Conservation (phyloP, 2,888 invertebrate genomes). For the Ennomos fuscantarius region DNA sequence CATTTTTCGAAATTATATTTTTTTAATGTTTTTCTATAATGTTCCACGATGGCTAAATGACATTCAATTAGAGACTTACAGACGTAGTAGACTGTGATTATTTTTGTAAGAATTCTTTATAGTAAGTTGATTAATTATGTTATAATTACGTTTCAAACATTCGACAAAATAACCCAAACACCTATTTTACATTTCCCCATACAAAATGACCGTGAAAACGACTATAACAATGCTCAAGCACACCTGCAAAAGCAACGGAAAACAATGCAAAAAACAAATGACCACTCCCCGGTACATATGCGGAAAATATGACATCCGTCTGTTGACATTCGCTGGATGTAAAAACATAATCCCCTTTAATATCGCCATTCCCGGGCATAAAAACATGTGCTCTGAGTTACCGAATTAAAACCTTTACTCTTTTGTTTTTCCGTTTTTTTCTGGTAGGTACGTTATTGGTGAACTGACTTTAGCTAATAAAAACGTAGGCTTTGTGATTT, state of each 20-base stretch:
- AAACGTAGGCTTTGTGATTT: too few species aligned
- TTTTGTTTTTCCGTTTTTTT: slow-evolving; percentile 23
- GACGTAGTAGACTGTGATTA: too few species aligned
- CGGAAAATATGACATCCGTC: slow-evolving; percentile 34
- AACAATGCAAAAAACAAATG: slow-evolving; percentile 34
- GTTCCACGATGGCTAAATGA: too few species aligned
- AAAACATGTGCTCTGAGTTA: slow-evolving; percentile 32
- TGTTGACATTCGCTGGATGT: slow-evolving; percentile 35
- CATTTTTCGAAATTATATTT: too few species aligned
- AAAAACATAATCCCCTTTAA: slow-evolving; percentile 41
- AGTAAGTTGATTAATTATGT: too few species aligned
- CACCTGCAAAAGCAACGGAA: slow-evolving; percentile 27
- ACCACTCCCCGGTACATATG: slow-evolving; percentile 32
- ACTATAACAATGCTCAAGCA: slow-evolving; percentile 19
- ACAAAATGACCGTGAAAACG: slow-evolving; percentile 9
- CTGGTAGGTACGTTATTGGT: slow-evolving; percentile 3
- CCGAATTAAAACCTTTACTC: slow-evolving; percentile 29
- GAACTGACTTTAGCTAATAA: not conserved
- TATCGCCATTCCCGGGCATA: slow-evolving; percentile 34
- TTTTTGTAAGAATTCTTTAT: too few species aligned
- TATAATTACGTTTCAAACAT: too few species aligned
- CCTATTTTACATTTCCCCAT: not conserved
- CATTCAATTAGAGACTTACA: too few species aligned
- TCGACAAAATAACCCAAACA: too few species aligned
- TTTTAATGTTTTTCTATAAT: too few species aligned